A percentile compares a stretch with the other conserved stretches of the same genome.
Conservation (phyloP, 2,113 vertebrate genomes). For the Choloepus hoffmanni region DNA sequence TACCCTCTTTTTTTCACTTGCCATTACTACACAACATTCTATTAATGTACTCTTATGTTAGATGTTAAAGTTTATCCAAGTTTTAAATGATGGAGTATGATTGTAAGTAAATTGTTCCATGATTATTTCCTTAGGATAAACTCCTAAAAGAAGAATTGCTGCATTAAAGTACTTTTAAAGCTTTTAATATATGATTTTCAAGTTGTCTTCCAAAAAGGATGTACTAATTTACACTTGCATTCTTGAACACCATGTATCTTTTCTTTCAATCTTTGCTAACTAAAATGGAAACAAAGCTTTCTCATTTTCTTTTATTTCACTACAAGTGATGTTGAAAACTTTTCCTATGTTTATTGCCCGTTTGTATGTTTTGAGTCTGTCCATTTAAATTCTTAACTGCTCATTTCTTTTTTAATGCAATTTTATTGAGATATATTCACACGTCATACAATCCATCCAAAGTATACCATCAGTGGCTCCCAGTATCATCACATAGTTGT, state of each 20-base stretch:
- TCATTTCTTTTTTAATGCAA: too few relatives aligned
- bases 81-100: background rate
- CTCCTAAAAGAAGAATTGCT: background rate
- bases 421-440: too few relatives aligned
- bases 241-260: background rate
- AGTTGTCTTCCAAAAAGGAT: background rate
- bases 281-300: background rate
- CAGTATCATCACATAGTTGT: too few relatives aligned
- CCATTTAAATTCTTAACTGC: background rate
- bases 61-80: background rate
- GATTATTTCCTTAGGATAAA: conserved; percentile 5
- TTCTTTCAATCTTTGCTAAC: background rate
- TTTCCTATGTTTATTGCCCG: background rate
- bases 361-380: background rate
- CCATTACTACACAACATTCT: background rate
- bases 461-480: too few relatives aligned
- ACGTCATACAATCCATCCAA: too few relatives aligned
- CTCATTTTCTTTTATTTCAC: background rate
- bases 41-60: background rate
- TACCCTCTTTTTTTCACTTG: background rate
- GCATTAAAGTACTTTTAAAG: background rate
- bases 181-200: background rate
- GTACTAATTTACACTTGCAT: background rate
- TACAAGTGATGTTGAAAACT: too few relatives aligned
- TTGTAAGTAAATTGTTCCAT: background rate